These are phyloP conservation scores for Scophthalmus maximus DNA, from an alignment of 2,113 vertebrate genomes.

Conservation along the genomic window DNA sequence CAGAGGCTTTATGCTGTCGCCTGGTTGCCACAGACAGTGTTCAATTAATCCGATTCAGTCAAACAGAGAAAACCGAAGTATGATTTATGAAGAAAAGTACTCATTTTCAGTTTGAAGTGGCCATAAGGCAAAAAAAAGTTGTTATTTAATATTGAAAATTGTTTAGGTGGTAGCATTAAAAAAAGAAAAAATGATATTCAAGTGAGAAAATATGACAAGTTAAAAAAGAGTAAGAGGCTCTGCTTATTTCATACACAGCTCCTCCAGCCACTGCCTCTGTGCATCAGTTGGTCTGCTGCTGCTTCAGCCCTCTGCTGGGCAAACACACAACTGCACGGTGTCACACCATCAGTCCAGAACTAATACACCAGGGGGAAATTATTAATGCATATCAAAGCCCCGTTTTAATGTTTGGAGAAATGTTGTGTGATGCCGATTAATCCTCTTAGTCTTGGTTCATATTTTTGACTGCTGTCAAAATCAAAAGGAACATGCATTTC, in stretches of 20 bases:
- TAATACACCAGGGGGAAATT: neutral
- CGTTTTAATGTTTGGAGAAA: slow-evolving; percentile 10
- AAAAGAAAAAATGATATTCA: neutral
- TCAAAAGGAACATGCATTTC: neutral
- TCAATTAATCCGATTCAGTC: slow-evolving; percentile 31
- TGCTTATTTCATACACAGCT: slow-evolving; percentile 11
- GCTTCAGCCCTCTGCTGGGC: slow-evolving; percentile 68
- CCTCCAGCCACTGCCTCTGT: neutral
- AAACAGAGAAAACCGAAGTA: slow-evolving; percentile 3
- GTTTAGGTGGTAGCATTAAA: neutral
- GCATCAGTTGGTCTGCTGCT: slow-evolving; percentile 2
- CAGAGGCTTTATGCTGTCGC: slow-evolving; percentile 71
- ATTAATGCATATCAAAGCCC: too few species aligned
- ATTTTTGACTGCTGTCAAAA: neutral
- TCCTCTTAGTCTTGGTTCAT: neutral
- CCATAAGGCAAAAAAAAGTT: neutral
- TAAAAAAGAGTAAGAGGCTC: neutral
- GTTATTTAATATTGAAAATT: neutral
- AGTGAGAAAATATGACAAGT: too few species aligned
- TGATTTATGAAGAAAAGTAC: slow-evolving; percentile 16
- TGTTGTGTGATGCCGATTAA: neutral
- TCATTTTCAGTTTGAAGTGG: neutral
- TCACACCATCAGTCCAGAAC: neutral
- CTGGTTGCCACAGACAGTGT: slow-evolving; percentile 46
- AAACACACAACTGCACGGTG: slow-evolving; percentile 33